phyloP scores from a whole-genome alignment of 2,888 invertebrate genomes.

The Troides helena region DNA sequence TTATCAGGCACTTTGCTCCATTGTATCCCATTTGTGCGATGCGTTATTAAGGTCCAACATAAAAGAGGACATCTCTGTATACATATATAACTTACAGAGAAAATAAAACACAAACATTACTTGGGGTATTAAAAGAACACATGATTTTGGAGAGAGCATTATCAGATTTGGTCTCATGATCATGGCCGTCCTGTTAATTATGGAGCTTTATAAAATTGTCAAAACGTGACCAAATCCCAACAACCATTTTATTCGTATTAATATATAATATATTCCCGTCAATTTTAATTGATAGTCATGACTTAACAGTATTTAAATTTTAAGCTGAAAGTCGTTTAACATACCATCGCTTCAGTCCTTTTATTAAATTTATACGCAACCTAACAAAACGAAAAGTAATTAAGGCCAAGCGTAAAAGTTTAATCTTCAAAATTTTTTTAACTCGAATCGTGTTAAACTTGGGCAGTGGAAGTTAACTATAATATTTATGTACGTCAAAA shows the following conservation, averaged over 20 bases:
- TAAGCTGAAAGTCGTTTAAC: not conserved
- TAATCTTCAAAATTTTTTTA: not conserved
- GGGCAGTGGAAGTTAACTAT: conserved; percentile 25
- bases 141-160: too few relatives aligned
- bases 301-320: not conserved
- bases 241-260: not conserved
- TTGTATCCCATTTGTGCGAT: not conserved
- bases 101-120: not conserved
- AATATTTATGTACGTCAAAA: conserved; percentile 4
- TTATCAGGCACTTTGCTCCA: conserved; percentile 21
- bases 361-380: conserved; percentile 2
- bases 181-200: too few relatives aligned
- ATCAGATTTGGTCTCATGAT: too few relatives aligned
- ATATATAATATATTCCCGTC: not conserved
- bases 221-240: too few relatives aligned
- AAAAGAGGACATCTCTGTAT: not conserved
- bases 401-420: not conserved
- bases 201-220: too few relatives aligned
- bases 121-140: not conserved
- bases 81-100: not conserved
- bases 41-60: not conserved
- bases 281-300: not conserved
- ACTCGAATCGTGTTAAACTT: conserved; percentile 15
- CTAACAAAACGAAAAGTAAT: not conserved
- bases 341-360: not conserved